A percentile compares a stretch with the other conserved stretches of the same genome.
These are phyloP conservation scores for Xestia c-nigrum DNA, from an alignment of 2,888 invertebrate species.

Conservation along the genomic window DNA sequence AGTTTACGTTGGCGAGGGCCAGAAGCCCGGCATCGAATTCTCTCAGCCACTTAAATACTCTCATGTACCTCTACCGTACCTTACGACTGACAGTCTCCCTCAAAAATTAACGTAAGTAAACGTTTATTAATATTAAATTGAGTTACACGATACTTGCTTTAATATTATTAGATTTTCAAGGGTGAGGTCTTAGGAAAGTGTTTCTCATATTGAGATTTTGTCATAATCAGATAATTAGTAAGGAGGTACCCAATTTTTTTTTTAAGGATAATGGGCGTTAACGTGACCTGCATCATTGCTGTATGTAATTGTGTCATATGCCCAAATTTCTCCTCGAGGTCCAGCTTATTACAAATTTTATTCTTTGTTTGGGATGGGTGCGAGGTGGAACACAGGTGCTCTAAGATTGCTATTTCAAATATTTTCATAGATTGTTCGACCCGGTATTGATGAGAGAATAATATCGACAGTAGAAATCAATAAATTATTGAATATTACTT, in stretches of 20 bases:
- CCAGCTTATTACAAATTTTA: background rate
- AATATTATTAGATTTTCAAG: slow-evolving; percentile 6
- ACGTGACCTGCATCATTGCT: background rate
- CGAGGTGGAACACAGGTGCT: background rate
- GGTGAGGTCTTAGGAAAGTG: background rate
- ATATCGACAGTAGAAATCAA: background rate
- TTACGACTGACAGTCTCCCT: slow-evolving; percentile 35
- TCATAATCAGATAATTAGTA: background rate
- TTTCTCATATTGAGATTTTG: background rate
- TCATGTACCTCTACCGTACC: slow-evolving; percentile 46
- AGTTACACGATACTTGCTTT: background rate
- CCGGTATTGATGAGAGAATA: background rate
- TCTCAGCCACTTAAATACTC: slow-evolving; percentile 47
- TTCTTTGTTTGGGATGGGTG: background rate
- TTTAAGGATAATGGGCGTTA: background rate
- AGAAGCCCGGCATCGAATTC: slow-evolving; percentile 39
- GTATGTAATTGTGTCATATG: background rate
- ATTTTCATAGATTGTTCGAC: background rate
- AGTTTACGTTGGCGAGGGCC: slow-evolving; percentile 56
- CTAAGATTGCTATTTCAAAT: background rate
- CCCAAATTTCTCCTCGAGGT: background rate
- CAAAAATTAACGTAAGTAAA: slow-evolving; percentile 52
- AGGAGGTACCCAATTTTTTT: background rate
- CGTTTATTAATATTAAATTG: slow-evolving; percentile 45
- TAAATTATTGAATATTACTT: background rate